Conservation (phyloP, 2,888 invertebrate species). For the Chrysina gloriosa region DNA sequence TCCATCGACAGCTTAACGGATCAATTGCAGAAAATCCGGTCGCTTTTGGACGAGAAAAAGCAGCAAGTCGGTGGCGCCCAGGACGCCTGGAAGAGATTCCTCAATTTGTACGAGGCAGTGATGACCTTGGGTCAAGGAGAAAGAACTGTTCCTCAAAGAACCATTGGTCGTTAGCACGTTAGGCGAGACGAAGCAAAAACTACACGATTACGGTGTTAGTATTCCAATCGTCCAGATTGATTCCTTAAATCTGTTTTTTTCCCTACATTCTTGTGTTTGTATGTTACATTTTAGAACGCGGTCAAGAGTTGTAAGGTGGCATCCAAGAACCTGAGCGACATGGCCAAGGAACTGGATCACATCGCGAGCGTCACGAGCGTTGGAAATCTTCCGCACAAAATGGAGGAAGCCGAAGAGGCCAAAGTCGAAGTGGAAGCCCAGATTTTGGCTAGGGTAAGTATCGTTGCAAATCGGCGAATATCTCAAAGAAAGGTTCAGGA, state of each 20-base stretch:
- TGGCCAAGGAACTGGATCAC: constrained; percentile 89
- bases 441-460: constrained; percentile 83
- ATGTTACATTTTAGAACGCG: constrained; percentile 77
- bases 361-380: constrained; percentile 87
- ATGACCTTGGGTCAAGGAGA: constrained; percentile 87
- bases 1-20: constrained; percentile 82
- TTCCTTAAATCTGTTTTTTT: background rate
- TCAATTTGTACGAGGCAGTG: constrained; percentile 83
- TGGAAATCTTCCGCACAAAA: constrained; percentile 85
- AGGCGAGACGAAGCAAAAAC: constrained; percentile 84
- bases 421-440: constrained; percentile 87
- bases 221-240: background rate
- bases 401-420: constrained; percentile 87
- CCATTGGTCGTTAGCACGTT: constrained; percentile 82
- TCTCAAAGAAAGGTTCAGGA: no score
- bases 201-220: constrained; percentile 86
- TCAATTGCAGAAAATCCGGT: constrained; percentile 81
- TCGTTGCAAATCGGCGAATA: background rate
- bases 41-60: constrained; percentile 85
- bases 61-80: constrained; percentile 87
- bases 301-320: constrained; percentile 90
- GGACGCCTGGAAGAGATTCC: constrained; percentile 90
- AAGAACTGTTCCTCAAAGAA: constrained; percentile 81
- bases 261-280: constrained; percentile 35
- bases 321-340: constrained; percentile 88